Base-by-base conservation (phyloP, 2,113 vertebrate species). In the Arothron firmamentum region DNA sequence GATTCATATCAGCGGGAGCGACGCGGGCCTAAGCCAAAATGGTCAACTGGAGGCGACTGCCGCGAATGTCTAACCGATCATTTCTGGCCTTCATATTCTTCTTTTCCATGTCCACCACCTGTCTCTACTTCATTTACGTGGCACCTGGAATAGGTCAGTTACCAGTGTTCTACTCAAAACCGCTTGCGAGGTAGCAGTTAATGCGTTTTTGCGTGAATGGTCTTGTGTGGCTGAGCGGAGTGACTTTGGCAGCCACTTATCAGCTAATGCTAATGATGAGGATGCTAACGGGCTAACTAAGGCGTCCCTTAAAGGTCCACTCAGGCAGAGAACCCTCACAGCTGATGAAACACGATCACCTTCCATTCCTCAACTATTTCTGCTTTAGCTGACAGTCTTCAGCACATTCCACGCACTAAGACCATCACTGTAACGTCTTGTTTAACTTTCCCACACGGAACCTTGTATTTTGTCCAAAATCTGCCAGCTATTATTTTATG, bases 71-170 rank as follows among this genome's bases (percentile, higher is more conserved):
- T 83, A 96, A 94, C 87, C 94, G 96, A 77, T 96, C 94, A 54
- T 94, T 97, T 59, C 81, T 98, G 80, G 95, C 92, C 91, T 95
- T 96, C 89, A 90, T 98, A 78, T 95, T 97, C 87, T 91, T 98
- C 83, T 98, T 97, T 87, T 97, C 94, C 80, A 91, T 97, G 69
- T 98, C 94, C 46, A 94, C 94, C 28, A 97, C 96, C 19, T 94
- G 95, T 74, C 93, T 98, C 49, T 98, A 97, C 88, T 97, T 98
- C 92, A 93, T 97, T 57, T 97, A 98, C 66, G 95, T 93, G 89
- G 94, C 95, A 53, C 95, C 95, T 0, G 96, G 96, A 55, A 94
- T 96, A 85, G 96, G 95, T 98, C 61, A 93, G 94, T 87, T 21
- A 53, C 8, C 45, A n/a, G 23, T 23, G 7, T 21, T 46, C 51